Conservation (phyloP, 2,888 invertebrate species). For the Aleiodes testaceus region DNA sequence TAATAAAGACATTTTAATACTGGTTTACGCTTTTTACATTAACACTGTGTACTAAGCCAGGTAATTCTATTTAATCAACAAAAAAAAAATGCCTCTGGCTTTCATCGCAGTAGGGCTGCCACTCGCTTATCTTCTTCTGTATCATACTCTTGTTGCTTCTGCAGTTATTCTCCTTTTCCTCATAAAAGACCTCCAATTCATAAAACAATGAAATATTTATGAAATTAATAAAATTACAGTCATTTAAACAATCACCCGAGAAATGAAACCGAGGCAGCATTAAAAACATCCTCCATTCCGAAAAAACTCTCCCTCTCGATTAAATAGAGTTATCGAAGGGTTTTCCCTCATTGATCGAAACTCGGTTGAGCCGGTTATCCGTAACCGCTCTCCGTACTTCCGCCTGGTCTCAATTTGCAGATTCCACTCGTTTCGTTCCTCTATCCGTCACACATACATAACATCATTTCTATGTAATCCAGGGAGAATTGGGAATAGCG, state of each 20-base stretch:
- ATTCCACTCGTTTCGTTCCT: constrained; percentile 47
- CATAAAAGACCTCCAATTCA: too few species aligned
- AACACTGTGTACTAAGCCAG: not conserved
- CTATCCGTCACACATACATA: constrained; percentile 33
- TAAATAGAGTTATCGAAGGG: constrained; percentile 49
- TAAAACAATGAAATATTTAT: too few species aligned
- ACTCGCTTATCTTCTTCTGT: constrained; percentile 19
- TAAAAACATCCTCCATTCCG: constrained; percentile 18
- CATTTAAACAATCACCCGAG: constrained; percentile 2
- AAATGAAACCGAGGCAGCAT: constrained; percentile 1
- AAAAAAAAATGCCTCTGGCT: constrained; percentile 20
- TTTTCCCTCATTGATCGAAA: constrained; percentile 42
- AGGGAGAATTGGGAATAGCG: constrained; percentile 31
- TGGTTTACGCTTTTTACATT: not conserved
- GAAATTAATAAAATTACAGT: constrained; percentile 7
- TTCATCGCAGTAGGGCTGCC: not conserved
- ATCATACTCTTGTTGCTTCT: not conserved
- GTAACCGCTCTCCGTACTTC: constrained; percentile 50
- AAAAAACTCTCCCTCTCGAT: constrained; percentile 43
- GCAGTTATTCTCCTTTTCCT: constrained; percentile 5
- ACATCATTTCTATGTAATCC: constrained; percentile 34
- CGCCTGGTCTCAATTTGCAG: constrained; percentile 65
- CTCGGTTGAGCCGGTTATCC: constrained; percentile 45
- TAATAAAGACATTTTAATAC: constrained; percentile 1
- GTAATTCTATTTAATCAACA: constrained; percentile 23